Base-by-base conservation (phyloP, 2,797 vertebrate genomes). In the Varecia variegata region DNA sequence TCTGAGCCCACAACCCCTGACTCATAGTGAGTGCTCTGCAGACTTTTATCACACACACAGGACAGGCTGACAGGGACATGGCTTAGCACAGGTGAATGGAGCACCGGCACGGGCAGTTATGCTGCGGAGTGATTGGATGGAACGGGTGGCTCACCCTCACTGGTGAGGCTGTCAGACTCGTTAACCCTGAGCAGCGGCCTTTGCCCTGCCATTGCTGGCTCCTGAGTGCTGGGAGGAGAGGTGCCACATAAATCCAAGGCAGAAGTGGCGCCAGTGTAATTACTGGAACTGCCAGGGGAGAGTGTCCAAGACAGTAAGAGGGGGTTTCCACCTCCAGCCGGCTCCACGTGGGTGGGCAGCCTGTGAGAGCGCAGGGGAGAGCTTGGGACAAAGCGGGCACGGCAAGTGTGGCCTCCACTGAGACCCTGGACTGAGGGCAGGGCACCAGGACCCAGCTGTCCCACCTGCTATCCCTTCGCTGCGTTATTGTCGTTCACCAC, bases 401-500 rank as follows among this genome's bases (percentile, higher is more conserved):
- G 20, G 21, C 17, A n/a, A 2, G 17, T 47, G 43, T 5, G 13
- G 60, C 14, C 43, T 65, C 80, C 20, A 15, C 52, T 17, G 35
- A 60, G 38, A 58, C 12, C 1, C 43, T 27, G n/a, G 15, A 25
- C 43, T 21, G 82, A 32, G 15, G 17, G 25, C n/a, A 2, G n/a
- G 43, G 12, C 18, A 6, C 4, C 32, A 2, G 81, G n/a, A 2
- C 0, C 6, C 4, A 11, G 54, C 3, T 17, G 3, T 8, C n/a
- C 35, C 2, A 1, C 12, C 68, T 7, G 2, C 40, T 35, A 2
- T n/a, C 13, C 38, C 30, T 32, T 25, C 9, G 1, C 14, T 1
- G 2, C 3, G 4, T 8, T 32, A 2, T 21, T 30, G 40, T 30
- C 18, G 1, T 9, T 20, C 7, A 4, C 17, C 11, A 15, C 1